Evolutionary conservation across 92 coral and sea anemone genomes (phyloP), one percentile per base, ranked within the genome.

Genomic region (Parazoanthus swiftii): DNA sequence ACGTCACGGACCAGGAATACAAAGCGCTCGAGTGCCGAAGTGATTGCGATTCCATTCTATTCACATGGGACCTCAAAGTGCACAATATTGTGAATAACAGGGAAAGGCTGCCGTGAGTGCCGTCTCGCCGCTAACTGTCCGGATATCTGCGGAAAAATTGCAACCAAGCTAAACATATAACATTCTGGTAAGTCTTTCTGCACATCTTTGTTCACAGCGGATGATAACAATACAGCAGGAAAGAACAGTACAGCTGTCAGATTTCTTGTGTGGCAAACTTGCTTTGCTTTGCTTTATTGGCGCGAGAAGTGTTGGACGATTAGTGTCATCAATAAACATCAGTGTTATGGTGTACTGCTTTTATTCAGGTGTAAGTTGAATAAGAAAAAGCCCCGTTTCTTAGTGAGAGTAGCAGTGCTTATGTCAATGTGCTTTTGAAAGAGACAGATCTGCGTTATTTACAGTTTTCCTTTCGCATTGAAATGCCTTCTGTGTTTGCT

Each of bases 1-100:
- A 91, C 93, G 93, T 91, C 91, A 91, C 91, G 59, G 66, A 58
- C 48, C 79, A 33, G 89, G 91, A 42, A 91, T 88, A 90, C 89
- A 85, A 88, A 56, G 14, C 29, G 26, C 33, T 29, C n/a, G 86
- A 82, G 77, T 84, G 51, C 87, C 79, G 66, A 84, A 84, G 65
- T 84, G 25, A 71, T 84, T 84, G 70, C 79, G 65, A 84, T 84
- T 84, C 87, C 74, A 42, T 68, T 21, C 87, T 7, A 84, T 72
- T 84, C 79, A 84, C 79, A 71, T 84, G 87, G 78, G 87, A 84
- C 70, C 79, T 39, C 23, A 39, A 42, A 76, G 23, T 6, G 46
- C 43, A 67, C 38, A 51, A 71, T 46, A 71, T 84, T 44, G 87
- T 46, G 87, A 15, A 84, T 29, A 44, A 18, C 44, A 51, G 35